Conservation (phyloP, 2,113 vertebrate genomes). For the human (Homo sapiens) region GRCh38 chrX:30842001-30842500, state of each 20-base stretch:
- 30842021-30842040: too few species aligned
- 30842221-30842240: not conserved
- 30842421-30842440: not conserved
- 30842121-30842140: not conserved
- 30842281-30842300: constrained; percentile 2
- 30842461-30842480: not conserved
- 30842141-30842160: not conserved
- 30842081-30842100: not conserved
- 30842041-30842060: too few species aligned
- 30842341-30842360: not conserved
- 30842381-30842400: not conserved
- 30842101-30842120: not conserved
- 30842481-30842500: constrained; percentile 4
- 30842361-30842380: not conserved
- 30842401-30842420: constrained; percentile 23
- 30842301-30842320: not conserved
- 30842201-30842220: constrained; percentile 16
- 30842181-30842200: not conserved
- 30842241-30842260: not conserved
- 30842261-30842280: not conserved
- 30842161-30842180: not conserved
- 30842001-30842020: too few species aligned
- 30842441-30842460: not conserved
- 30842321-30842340: not conserved
- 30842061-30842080: not conserved